A percentile compares a stretch with the other conserved stretches of the same genome.
Evolutionary conservation across 2,113 vertebrate genomes (phyloP).

Genomic region (Acrocephalus kingi): DNA sequence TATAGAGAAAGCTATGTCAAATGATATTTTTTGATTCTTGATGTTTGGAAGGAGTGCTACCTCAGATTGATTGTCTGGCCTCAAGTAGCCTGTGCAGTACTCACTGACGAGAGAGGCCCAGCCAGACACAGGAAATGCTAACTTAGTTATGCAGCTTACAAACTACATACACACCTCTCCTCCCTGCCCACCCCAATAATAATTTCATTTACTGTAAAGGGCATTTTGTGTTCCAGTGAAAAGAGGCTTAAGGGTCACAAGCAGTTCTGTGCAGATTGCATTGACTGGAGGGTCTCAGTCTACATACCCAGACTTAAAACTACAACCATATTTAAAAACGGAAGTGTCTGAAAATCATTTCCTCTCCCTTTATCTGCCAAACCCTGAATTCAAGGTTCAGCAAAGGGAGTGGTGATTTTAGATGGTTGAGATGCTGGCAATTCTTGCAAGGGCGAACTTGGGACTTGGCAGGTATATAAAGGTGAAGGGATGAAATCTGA

Average conservation of each 20-base stretch:
- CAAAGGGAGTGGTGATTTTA: constrained; percentile 39
- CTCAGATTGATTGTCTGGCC: background rate
- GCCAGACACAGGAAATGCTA: background rate
- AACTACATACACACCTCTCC: background rate
- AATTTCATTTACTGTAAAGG: background rate
- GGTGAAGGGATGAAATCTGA: constrained; percentile 47
- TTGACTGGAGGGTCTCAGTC: background rate
- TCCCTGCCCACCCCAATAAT: background rate
- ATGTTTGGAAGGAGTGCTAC: background rate
- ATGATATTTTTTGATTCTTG: background rate
- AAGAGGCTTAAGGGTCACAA: background rate
- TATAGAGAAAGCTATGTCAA: background rate
- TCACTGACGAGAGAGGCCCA: background rate
- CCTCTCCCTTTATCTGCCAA: constrained; percentile 28
- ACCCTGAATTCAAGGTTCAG: background rate
- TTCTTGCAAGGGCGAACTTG: background rate
- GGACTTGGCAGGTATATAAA: constrained; percentile 48
- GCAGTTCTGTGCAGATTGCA: background rate
- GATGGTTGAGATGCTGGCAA: constrained; percentile 36
- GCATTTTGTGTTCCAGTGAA: background rate
- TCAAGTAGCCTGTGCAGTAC: background rate
- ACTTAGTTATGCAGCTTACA: background rate
- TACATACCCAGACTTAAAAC: background rate
- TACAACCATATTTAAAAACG: background rate
- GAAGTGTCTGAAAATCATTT: constrained; percentile 42